These are phyloP conservation scores for Axis porcinus DNA, from an alignment of 2,113 vertebrate species.

Conservation along the genomic window DNA sequence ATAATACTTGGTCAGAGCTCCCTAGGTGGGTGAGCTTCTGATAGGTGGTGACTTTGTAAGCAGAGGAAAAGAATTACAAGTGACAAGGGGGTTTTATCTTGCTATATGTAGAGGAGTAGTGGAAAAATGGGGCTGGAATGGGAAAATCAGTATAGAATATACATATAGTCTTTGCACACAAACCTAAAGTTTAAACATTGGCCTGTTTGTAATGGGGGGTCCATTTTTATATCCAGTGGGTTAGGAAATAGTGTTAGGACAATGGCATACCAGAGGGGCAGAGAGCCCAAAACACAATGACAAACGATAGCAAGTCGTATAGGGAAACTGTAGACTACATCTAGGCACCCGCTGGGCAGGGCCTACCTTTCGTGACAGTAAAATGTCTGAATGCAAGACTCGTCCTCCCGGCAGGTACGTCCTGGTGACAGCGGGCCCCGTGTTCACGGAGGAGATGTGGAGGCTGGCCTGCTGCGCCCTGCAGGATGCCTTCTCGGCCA, in stretches of 20 bases:
- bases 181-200: background rate
- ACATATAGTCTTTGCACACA: background rate
- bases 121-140: background rate
- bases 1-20: background rate
- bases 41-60: background rate
- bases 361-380: background rate
- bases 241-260: background rate
- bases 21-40: background rate
- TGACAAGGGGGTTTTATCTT: background rate
- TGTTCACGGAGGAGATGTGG: conserved; percentile 99
- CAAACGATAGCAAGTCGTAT: background rate
- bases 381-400: background rate
- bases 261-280: background rate
- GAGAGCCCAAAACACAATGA: background rate
- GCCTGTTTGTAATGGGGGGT: background rate
- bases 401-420: conserved; percentile 86
- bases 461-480: conserved; percentile 94
- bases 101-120: background rate
- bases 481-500: conserved; percentile 96
- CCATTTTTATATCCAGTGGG: background rate
- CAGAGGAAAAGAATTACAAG: background rate
- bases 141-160: background rate
- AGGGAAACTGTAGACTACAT: background rate
- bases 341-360: fast-evolving
- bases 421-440: conserved; percentile 93